A percentile compares a stretch with the other conserved stretches of the same genome.
These are phyloP conservation scores for Allobates femoralis DNA, from an alignment of 2,797 vertebrate genomes.

Conservation along the genomic window DNA sequence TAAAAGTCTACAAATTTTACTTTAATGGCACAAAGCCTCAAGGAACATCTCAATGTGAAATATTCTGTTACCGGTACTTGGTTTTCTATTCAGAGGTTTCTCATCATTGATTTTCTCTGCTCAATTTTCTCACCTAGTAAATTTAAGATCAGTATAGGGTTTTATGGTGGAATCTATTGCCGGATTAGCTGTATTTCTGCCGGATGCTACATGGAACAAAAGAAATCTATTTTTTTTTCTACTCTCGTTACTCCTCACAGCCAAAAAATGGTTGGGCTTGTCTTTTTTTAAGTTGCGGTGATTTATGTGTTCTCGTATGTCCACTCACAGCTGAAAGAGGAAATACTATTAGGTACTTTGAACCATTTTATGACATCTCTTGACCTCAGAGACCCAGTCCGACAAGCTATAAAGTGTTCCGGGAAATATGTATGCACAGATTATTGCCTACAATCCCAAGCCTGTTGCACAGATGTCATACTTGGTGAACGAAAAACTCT, in stretches of 20 bases:
- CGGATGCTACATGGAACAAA: not conserved
- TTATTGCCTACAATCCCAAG: constrained; percentile 2
- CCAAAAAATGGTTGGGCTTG: not conserved
- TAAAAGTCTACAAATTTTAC: no score
- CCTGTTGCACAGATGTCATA: constrained; percentile 36
- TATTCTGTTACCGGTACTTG: no score
- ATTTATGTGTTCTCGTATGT: constrained; percentile 35
- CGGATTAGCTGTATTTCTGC: no score
- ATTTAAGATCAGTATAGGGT: no score
- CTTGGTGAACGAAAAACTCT: constrained; percentile 14
- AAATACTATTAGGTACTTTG: constrained; percentile 44
- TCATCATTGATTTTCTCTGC: no score
- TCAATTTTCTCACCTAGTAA: no score
- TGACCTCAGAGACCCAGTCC: constrained; percentile 42
- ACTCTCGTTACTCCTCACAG: not conserved
- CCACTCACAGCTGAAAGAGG: constrained; percentile 38
- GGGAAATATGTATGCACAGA: constrained; percentile 51
- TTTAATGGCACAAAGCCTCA: no score
- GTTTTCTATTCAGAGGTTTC: no score
- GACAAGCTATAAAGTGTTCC: constrained; percentile 51
- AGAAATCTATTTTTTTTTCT: not conserved
- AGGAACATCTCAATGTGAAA: no score
- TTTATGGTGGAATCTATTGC: no score
- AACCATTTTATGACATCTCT: constrained; percentile 52
- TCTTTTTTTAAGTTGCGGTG: constrained; percentile 11